A percentile compares a stretch with the other conserved stretches of the same genome.
Evolutionary conservation across 2,888 invertebrate species (phyloP).

Genomic region (Megalurothrips usitatus): DNA sequence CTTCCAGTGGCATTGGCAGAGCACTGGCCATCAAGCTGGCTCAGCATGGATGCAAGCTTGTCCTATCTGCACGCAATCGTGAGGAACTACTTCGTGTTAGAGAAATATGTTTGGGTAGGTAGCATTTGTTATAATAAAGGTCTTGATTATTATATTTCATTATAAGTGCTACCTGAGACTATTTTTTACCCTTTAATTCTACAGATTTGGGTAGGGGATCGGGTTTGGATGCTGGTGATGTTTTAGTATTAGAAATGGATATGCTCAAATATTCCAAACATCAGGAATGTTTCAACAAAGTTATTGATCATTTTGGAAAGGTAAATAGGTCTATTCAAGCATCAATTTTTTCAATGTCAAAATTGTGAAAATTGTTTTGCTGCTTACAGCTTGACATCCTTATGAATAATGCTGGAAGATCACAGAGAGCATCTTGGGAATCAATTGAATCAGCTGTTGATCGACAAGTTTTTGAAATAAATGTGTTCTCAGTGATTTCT

Average conservation of each 20-base stretch:
- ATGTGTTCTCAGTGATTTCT: conserved; percentile 68
- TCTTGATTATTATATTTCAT: conserved; percentile 33
- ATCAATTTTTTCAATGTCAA: neutral
- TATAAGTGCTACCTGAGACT: conserved; percentile 35
- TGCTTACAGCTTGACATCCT: conserved; percentile 61
- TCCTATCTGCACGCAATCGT: conserved; percentile 62
- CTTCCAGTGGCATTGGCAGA: conserved; percentile 80
- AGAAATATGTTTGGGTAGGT: conserved; percentile 55
- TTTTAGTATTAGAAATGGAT: conserved; percentile 66
- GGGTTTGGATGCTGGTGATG: conserved; percentile 50
- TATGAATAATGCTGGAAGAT: conserved; percentile 76
- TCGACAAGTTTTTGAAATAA: conserved; percentile 67
- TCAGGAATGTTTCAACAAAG: conserved; percentile 55
- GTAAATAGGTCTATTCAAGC: conserved; percentile 42
- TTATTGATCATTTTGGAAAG: conserved; percentile 62
- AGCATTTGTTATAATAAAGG: conserved; percentile 34
- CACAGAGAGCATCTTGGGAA: conserved; percentile 70
- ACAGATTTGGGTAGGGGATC: neutral
- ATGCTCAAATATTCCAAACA: conserved; percentile 58
- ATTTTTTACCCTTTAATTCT: neutral
- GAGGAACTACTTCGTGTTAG: conserved; percentile 62
- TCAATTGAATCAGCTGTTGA: conserved; percentile 67
- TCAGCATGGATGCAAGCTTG: conserved; percentile 59
- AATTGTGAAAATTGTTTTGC: conserved; percentile 19
- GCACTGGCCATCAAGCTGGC: conserved; percentile 64